Evolutionary conservation across 1,140 invertebrate genomes (phyloP), one percentile per base, ranked within the genome.

Genomic region (Chelonus insularis): DNA sequence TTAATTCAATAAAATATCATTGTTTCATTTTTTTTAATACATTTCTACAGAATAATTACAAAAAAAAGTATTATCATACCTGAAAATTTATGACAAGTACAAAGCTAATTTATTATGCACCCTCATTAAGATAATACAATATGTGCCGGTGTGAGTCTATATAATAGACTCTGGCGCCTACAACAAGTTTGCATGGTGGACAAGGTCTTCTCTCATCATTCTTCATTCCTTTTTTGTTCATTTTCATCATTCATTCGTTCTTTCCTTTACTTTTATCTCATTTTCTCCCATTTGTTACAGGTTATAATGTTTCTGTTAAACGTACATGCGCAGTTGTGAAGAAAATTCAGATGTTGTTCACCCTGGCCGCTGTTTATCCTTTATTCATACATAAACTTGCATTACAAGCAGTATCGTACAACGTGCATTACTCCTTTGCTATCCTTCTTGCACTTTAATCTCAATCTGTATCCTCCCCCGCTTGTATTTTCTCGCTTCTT

Each of bases 261-360:
- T 8, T 14, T 45, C 14, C 9, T 8, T 1, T n/a, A 18, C 3
- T 5, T 45, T 14, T 18, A 4, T 41, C 37, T 41, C 37, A 41
- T 12, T n/a, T 41, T 21, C 43, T 16, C 16, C 4, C 43, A 45
- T 14, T 14, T 45, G 4, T 6, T 39, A 2, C 4, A 39, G 43
- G 43, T 29, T 29, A 29, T 29, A 29, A 29, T 29, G 7, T 29
- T 29, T 29, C 25, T 4, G 3, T 29, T 29, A 7, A 3, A 7
- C 25, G 7, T 29, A 29, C 43, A 45, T 45, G 43, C 43, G 43
- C 43, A 45, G 43, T 39, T 39, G 36, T 3, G 9, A 21, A 45
- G 9, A 36, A 52, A 14, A 52, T 52, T 52, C 25, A 52, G 50
- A 52, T 52, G 50, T 21, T 52, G 50, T 52, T 52, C 50, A 52